Evolutionary conservation across 2,113 vertebrate genomes (phyloP), one percentile per base, ranked within the genome.

Genomic region (Marmota monax): DNA sequence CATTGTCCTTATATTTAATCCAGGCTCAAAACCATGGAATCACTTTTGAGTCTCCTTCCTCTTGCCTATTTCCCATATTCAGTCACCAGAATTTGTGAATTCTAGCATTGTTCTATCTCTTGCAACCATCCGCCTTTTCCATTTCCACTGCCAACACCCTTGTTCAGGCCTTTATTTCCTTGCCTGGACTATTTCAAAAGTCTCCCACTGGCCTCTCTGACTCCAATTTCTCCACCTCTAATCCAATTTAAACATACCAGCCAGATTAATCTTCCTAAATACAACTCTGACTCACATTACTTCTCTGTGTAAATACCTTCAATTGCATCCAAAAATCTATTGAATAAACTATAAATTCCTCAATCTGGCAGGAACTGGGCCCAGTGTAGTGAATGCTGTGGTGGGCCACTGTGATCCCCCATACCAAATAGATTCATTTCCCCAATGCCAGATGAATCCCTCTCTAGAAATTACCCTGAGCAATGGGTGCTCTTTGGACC

Each of bases 121-220:
- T 74, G 42, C 25, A 85, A 82, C 74, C 65, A 95, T 92, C 45
- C 22, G 34, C 63, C 74, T 83, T 96, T 96, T 92, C 90, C 84
- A 80, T 76, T 84, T 80, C 58, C 25, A 63, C 42, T 72, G 45
- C 79, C 94, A 95, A 82, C 10, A 92, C 16, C n/a, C 14, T 88
- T 94, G 56, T 83, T 92, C 42, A 85, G 83, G 69, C 27, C 79
- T 93, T 96, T 93, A 96, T 87, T 95, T 96, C 61, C 76, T 95
- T 90, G 92, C 76, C 76, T 97, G 65, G 65, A 78, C 37, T 79
- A 72, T 96, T 96, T 97, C 72, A 94, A 92, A 96, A 82, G 25
- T 70, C 74, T 94, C 70, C 69, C 94, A 83, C 63, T 93, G 83
- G 56, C 76, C 74, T 91, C 77, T 84, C 76, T 85, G 37, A 88